A percentile compares a stretch with the other conserved stretches of the same genome.
These are phyloP conservation scores for Exocentrus adspersus DNA, from an alignment of 2,888 invertebrate species.

Conservation along the genomic window DNA sequence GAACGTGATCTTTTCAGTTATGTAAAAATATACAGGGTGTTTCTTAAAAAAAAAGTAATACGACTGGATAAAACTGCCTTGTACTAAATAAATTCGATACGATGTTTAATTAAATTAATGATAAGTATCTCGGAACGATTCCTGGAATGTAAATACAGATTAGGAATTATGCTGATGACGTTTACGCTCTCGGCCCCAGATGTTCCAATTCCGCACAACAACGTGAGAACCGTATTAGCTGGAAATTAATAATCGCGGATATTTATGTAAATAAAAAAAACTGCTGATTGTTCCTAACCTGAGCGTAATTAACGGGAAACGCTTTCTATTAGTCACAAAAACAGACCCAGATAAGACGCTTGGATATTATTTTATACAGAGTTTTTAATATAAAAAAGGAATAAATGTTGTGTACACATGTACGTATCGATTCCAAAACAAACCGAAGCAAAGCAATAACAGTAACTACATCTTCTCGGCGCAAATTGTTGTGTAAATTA, in stretches of 20 bases:
- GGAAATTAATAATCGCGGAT: slow-evolving; percentile 18
- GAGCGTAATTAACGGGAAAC: background rate
- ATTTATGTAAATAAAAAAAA: slow-evolving; percentile 14
- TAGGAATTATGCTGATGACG: slow-evolving; percentile 18
- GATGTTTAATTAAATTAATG: slow-evolving; percentile 10
- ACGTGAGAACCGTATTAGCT: slow-evolving; percentile 22
- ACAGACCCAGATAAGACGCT: slow-evolving; percentile 1
- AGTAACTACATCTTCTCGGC: background rate
- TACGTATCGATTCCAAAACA: slow-evolving; percentile 11
- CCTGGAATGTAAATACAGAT: slow-evolving; percentile 23
- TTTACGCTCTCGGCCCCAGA: slow-evolving; percentile 6
- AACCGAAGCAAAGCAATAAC: slow-evolving; percentile 1
- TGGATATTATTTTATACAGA: background rate
- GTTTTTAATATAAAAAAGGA: background rate
- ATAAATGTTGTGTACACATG: background rate
- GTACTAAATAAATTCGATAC: slow-evolving; percentile 5
- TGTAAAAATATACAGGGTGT: background rate
- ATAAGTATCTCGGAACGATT: too few species aligned
- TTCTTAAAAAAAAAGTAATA: too few species aligned
- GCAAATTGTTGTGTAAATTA: background rate
- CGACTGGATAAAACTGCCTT: too few species aligned
- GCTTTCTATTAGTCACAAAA: background rate
- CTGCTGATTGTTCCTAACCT: slow-evolving; percentile 14
- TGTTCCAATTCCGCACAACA: slow-evolving; percentile 7
- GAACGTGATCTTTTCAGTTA: too few species aligned